These are phyloP conservation scores for Whitmania pigra DNA, from an alignment of 1,140 invertebrate species.

Conservation along the genomic window DNA sequence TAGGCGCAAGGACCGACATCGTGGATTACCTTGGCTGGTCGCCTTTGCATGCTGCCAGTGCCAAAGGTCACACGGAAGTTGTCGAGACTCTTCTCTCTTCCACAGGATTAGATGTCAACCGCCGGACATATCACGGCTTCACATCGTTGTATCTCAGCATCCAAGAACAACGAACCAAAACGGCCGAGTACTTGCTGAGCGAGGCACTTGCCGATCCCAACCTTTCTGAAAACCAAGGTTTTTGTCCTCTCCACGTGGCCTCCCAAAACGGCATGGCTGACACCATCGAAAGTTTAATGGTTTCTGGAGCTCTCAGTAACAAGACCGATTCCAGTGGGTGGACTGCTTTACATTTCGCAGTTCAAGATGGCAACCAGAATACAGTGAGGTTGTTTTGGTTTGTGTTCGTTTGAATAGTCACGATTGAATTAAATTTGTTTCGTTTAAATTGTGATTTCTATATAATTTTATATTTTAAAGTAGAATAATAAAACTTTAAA, in stretches of 20 bases:
- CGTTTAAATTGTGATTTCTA: too few species aligned
- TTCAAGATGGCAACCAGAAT: slow-evolving; percentile 14
- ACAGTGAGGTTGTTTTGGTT: not conserved
- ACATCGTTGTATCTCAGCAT: slow-evolving; percentile 19
- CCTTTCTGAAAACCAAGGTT: slow-evolving; percentile 25
- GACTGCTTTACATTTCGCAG: slow-evolving; percentile 30
- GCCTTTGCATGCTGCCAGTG: slow-evolving; percentile 23
- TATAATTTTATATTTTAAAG: too few species aligned
- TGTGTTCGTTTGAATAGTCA: not conserved
- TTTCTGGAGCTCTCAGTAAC: slow-evolving; percentile 30
- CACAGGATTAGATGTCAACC: slow-evolving; percentile 16
- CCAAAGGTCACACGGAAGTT: slow-evolving; percentile 18
- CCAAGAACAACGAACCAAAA: slow-evolving; percentile 11
- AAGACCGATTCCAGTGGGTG: slow-evolving; percentile 28
- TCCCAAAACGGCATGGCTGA: slow-evolving; percentile 28
- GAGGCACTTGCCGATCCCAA: slow-evolving; percentile 21
- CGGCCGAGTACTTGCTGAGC: slow-evolving; percentile 15
- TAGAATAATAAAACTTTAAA: not conserved
- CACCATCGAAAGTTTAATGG: slow-evolving; percentile 43
- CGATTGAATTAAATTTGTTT: too few species aligned
- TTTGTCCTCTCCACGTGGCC: slow-evolving; percentile 26
- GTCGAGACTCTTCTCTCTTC: slow-evolving; percentile 10
- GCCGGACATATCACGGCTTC: slow-evolving; percentile 24
- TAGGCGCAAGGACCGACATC: slow-evolving; percentile 34
- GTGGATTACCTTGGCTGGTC: slow-evolving; percentile 24